Percentiles rank a stretch among this genome's conserved stretches.
These are phyloP conservation scores for Ectemnius continuus DNA, from an alignment of 2,888 invertebrate genomes.

Conservation along the genomic window DNA sequence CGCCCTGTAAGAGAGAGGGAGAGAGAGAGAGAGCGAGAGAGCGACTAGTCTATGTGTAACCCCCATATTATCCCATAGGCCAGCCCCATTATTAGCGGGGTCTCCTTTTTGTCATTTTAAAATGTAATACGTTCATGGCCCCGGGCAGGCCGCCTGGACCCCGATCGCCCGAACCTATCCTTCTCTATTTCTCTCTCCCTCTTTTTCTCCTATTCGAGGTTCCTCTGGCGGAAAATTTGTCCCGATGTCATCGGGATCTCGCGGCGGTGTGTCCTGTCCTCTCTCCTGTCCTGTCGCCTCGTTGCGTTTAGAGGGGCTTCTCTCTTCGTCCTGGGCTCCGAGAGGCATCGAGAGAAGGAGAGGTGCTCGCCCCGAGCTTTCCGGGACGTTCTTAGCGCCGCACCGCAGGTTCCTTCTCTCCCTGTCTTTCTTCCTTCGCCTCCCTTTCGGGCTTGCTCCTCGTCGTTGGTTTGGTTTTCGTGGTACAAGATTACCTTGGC, in stretches of 20 bases:
- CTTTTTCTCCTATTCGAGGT: slow-evolving; percentile 70
- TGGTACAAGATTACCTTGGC: slow-evolving; percentile 71
- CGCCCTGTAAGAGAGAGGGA: slow-evolving; percentile 29
- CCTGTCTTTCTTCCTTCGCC: background rate
- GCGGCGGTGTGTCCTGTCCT: background rate
- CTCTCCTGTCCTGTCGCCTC: slow-evolving; percentile 2
- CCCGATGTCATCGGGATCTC: slow-evolving; percentile 64
- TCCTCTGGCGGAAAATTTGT: slow-evolving; percentile 77
- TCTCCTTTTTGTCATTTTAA: slow-evolving; percentile 74
- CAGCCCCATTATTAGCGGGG: slow-evolving; percentile 71
- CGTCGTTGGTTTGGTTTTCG: no score
- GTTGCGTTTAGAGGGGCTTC: background rate
- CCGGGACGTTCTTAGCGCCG: slow-evolving; percentile 38
- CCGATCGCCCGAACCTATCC: no score
- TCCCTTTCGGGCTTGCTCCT: no score
- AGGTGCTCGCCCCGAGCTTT: slow-evolving; percentile 18
- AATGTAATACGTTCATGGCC: slow-evolving; percentile 74
- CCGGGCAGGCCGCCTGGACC: slow-evolving; percentile 44
- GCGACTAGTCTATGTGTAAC: slow-evolving; percentile 16
- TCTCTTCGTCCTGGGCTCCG: background rate
- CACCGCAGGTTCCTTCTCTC: slow-evolving; percentile 54
- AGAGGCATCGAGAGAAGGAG: slow-evolving; percentile 26
- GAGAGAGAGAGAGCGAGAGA: slow-evolving; percentile 16
- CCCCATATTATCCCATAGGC: slow-evolving; percentile 68
- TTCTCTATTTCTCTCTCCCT: no score